Evolutionary conservation across 64 coral and sea anemone genomes (phyloP).

Genomic region (Actinia equina): DNA sequence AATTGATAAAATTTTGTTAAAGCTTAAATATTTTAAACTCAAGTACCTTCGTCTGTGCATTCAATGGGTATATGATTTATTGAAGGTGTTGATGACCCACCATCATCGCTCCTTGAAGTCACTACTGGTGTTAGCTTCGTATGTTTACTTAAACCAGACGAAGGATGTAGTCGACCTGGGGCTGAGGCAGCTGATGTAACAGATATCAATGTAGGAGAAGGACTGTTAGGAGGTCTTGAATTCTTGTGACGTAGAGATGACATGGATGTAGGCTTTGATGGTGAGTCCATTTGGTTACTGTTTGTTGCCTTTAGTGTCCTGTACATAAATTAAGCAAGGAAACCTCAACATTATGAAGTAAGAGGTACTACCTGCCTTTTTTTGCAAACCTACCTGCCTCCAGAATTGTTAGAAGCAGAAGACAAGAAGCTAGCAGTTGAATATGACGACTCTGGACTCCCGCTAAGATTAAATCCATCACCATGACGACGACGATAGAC

Average conservation of each 20-base stretch:
- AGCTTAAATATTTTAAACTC: too few relatives aligned
- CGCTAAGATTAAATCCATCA: slow-evolving; percentile 44
- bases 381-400: slow-evolving; percentile 37
- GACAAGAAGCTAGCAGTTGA: slow-evolving; percentile 66
- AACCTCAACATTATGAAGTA: neutral
- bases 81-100: neutral
- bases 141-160: neutral
- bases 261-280: slow-evolving; percentile 7
- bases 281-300: neutral
- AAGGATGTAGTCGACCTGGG: slow-evolving; percentile 24
- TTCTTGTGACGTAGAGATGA: slow-evolving; percentile 41
- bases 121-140: neutral
- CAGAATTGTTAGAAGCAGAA: slow-evolving; percentile 71
- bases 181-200: slow-evolving; percentile 10
- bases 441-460: slow-evolving; percentile 84
- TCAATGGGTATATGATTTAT: neutral
- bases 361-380: neutral
- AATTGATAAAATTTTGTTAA: too few relatives aligned
- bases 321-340: neutral
- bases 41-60: slow-evolving; percentile 2
- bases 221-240: slow-evolving; percentile 6
- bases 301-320: slow-evolving; percentile 52
- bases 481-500: neutral
- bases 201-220: slow-evolving; percentile 20
- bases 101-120: slow-evolving; percentile 2